Evolutionary conservation across 2,113 vertebrate species (phyloP), one percentile per base, ranked within the genome.

Genomic region (Solea senegalensis): DNA sequence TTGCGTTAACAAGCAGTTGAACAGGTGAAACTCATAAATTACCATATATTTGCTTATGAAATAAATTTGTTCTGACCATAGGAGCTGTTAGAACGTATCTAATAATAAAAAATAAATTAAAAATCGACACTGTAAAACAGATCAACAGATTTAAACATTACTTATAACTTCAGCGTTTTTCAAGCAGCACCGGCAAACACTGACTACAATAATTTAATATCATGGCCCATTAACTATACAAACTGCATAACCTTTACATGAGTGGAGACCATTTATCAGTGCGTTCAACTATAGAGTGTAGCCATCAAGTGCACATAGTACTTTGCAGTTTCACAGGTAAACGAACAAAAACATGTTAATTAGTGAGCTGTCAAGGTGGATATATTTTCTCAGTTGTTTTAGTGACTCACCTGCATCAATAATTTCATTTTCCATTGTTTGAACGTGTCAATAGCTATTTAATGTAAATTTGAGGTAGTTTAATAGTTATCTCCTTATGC

Each of bases 201-300:
- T 48, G 27, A 62, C 34, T 21, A 13, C 34, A 49, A 14, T 34
- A 2, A 51, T 62, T 28, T 56, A 0, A 43, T 61, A 2, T 41
- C 11, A 48, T 16, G n/a, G 48, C n/a, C 26, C 53, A 48, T 51
- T 57, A 45, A 64, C 46, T 14, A 34, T 34, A 16, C 43, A 55
- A 52, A 49, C 11, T 66, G 50, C 6, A 53, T 48, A 71, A 65
- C 40, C 15, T 66, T 53, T 60, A 56, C 28, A 41, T 28, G 41
- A 48, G 26, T 8, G 0, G 43, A 2, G 3, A 34, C 8, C 15
- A 51, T 56, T 44, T 49, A 51, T 46, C 34, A 57, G 45, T 4
- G 26, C 8, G 14, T 52, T 39, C n/a, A 44, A 53, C 50, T 14
- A 56, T 15, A 51, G 2, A 48, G 59, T 10, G 3, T 8, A 71